A percentile compares a stretch with the other conserved stretches of the same genome.
Conservation (phyloP, 2,797 vertebrate species). For the Ctenopoma multispine region DNA sequence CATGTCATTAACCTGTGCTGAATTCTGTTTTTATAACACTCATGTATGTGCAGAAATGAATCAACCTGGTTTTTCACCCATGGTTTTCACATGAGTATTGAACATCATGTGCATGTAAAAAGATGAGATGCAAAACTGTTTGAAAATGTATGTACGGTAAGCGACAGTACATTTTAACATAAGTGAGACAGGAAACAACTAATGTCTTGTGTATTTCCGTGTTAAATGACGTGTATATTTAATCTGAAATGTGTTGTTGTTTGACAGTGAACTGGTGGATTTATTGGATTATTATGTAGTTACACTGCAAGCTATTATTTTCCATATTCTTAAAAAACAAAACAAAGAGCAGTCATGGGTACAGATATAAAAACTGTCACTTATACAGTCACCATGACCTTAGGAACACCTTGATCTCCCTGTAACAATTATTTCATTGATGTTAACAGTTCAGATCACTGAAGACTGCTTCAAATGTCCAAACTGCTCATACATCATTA, state of each 20-base stretch:
- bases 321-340: neutral
- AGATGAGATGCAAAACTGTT: neutral
- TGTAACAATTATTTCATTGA: slow-evolving; percentile 56
- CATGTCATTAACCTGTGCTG: neutral
- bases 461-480: slow-evolving; percentile 35
- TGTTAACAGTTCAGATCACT: slow-evolving; percentile 14
- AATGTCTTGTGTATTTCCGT: no score
- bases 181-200: no score
- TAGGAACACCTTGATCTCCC: slow-evolving; percentile 26
- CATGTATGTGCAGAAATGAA: neutral
- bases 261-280: neutral
- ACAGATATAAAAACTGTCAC: neutral
- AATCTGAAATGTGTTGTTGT: neutral
- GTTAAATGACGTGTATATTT: neutral
- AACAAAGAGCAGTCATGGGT: neutral
- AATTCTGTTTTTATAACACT: neutral
- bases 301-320: neutral
- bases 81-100: neutral
- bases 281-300: neutral
- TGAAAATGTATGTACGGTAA: no score
- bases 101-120: neutral
- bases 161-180: no score
- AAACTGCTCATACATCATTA: slow-evolving; percentile 28
- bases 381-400: slow-evolving; percentile 20
- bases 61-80: neutral